These are phyloP conservation scores for Eucriotettix oculatus DNA, from an alignment of 2,888 invertebrate genomes.

Conservation along the genomic window DNA sequence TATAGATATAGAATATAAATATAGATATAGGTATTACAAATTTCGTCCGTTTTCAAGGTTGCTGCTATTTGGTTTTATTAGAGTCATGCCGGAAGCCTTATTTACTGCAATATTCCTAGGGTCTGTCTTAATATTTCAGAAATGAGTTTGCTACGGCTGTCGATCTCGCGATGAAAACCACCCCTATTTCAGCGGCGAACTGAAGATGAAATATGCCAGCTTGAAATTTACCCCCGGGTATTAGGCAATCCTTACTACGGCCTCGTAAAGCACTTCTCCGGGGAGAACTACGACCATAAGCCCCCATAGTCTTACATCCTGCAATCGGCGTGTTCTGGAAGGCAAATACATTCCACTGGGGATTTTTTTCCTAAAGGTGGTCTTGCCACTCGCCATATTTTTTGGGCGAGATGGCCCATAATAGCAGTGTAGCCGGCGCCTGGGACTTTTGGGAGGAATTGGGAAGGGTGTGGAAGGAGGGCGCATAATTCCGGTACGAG, in stretches of 20 bases:
- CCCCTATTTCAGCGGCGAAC: background rate
- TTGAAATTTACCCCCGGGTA: conserved; percentile 8
- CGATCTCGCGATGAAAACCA: too few species aligned
- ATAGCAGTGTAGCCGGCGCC: background rate
- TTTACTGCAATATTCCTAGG: too few species aligned
- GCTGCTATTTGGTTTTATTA: too few species aligned
- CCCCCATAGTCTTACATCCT: conserved; percentile 10
- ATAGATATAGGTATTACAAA: too few species aligned
- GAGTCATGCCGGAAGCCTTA: too few species aligned
- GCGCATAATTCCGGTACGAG: conserved; percentile 10
- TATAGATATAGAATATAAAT: too few species aligned
- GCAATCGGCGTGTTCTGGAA: conserved; percentile 11
- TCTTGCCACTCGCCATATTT: conserved; percentile 8
- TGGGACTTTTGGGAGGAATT: background rate
- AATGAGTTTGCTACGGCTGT: too few species aligned
- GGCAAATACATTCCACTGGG: conserved; percentile 2
- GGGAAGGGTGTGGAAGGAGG: conserved; percentile 1
- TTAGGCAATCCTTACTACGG: conserved; percentile 8
- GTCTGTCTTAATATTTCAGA: too few species aligned
- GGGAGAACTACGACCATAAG: conserved; percentile 5
- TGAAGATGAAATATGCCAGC: background rate
- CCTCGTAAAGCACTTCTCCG: conserved; percentile 7
- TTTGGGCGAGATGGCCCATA: conserved; percentile 5
- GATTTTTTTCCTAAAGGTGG: conserved; percentile 9
- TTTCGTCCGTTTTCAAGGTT: too few species aligned